Percentiles rank a stretch among this genome's conserved stretches.
These are phyloP conservation scores for Chelonoidis abingdonii DNA, from an alignment of 2,113 vertebrate species.

Conservation along the genomic window DNA sequence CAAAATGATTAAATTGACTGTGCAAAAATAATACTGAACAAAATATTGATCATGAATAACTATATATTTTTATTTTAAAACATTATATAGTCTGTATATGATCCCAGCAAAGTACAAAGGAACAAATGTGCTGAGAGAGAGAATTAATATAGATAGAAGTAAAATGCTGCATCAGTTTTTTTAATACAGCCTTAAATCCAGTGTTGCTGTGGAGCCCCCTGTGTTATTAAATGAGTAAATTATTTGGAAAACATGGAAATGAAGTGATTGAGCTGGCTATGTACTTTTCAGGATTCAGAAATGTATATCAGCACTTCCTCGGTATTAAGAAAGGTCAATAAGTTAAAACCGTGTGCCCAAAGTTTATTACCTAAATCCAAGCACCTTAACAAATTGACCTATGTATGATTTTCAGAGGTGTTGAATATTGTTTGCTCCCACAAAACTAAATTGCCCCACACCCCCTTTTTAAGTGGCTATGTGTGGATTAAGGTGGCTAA, in stretches of 20 bases:
- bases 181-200: not conserved
- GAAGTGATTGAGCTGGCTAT: not conserved
- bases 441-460: no score
- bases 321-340: not conserved
- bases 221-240: not conserved
- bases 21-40: not conserved
- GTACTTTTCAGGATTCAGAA: not conserved
- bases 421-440: not conserved
- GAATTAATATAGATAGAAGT: not conserved
- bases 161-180: not conserved
- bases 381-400: no score
- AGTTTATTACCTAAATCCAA: not conserved
- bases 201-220: no score
- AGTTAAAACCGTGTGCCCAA: not conserved
- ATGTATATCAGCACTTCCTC: not conserved
- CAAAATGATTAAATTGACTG: not conserved
- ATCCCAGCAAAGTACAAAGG: not conserved
- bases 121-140: not conserved
- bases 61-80: not conserved
- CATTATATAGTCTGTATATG: not conserved
- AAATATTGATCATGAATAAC: not conserved
- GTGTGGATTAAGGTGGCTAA: not conserved
- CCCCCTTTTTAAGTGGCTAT: not conserved
- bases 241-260: not conserved
- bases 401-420: no score